Evolutionary conservation across 2,797 vertebrate genomes (phyloP), one percentile per base, ranked within the genome.

Genomic region (Holocentrus rufus): DNA sequence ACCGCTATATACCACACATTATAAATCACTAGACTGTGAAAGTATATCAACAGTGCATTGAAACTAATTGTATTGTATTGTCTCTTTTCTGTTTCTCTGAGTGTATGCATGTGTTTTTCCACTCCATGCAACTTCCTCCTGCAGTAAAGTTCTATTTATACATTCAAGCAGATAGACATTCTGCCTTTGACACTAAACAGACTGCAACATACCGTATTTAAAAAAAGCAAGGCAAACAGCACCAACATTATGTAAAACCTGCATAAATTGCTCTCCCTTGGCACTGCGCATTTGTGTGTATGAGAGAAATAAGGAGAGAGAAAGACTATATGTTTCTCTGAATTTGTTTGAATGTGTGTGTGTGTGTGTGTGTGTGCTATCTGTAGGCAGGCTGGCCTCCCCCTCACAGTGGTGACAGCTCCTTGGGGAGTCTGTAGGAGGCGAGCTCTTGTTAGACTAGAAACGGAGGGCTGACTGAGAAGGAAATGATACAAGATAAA

Each of bases 371-470:
- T 73, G 63, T 71, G 39, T 76, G 79, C 76, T 84, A 27, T 83
- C 47, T 78, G 70, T 73, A 52, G 76, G 85, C 73, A 75, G 75
- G 34, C 68, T 57, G 69, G 70, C 85, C 85, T 83, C 87, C 84
- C 79, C 87, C 79, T 84, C 85, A 64, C 76, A 71, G 58, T 25
- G 52, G 85, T 80, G 80, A 64, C 2, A 7, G 71, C 46, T 80
- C 87, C 83, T 82, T 42, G 8, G 89, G 85, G 88, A 90, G 83
- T 80, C 64, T 86, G 90, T 89, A 77, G 90, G 90, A 87, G 87
- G 83, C 55, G 60, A 79, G 42, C 70, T 78, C 56, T 53, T 79
- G 52, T 77, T 74, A 7, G 0, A 75, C 69, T 57, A 61, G 64
- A 60, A 72, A 84, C 59, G 27, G 39, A 85, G 58, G 1, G 2